These are phyloP conservation scores for Drosophila subobscura DNA, from an alignment of 1,140 invertebrate species.

Conservation along the genomic window DNA sequence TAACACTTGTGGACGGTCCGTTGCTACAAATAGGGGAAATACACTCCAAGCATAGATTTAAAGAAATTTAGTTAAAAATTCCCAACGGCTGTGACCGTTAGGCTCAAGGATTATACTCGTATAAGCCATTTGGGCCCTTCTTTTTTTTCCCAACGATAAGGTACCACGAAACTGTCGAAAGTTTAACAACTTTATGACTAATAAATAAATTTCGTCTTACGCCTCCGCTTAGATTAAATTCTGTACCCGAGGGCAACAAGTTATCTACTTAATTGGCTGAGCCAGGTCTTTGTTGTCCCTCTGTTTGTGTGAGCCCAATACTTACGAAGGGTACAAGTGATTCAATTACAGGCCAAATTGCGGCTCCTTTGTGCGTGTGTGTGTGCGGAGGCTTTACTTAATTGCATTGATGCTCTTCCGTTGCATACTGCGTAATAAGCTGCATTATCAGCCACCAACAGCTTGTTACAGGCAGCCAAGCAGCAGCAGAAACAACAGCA, in stretches of 20 bases:
- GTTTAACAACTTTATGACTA: slow-evolving; percentile 19
- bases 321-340: slow-evolving; percentile 15
- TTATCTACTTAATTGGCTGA: slow-evolving; percentile 17
- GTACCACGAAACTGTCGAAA: not conserved
- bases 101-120: not conserved
- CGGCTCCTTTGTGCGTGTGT: slow-evolving; percentile 26
- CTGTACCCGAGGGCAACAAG: slow-evolving; percentile 23
- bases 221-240: not conserved
- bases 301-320: slow-evolving; percentile 11
- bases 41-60: no score
- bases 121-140: slow-evolving; percentile 11
- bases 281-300: slow-evolving; percentile 11
- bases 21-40: no score
- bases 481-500: not conserved
- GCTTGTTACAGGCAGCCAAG: slow-evolving; percentile 4
- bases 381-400: slow-evolving; percentile 16
- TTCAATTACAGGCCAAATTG: slow-evolving; percentile 47
- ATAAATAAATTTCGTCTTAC: slow-evolving; percentile 12
- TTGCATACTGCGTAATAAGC: slow-evolving; percentile 20
- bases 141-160: slow-evolving; percentile 1
- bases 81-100: not conserved
- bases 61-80: no score
- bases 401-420: slow-evolving; percentile 35
- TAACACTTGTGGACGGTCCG: not conserved
- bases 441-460: slow-evolving; percentile 29